Evolutionary conservation across 35 echinoderm and acorn worm genomes (phyloP).

Genomic region (Ophiothrix spiculata): DNA sequence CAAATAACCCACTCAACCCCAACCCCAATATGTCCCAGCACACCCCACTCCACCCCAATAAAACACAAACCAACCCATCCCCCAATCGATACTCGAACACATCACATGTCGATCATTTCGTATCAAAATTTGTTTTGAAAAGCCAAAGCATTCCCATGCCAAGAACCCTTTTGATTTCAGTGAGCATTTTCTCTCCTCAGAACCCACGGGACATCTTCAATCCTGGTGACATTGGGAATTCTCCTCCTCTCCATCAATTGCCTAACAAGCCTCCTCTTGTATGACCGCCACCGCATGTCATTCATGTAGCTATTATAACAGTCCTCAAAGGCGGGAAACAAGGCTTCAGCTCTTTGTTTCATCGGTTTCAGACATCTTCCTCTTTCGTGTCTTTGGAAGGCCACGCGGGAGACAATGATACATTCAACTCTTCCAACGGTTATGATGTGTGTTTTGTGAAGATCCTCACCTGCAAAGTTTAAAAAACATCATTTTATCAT

Average conservation of each 20-base stretch:
- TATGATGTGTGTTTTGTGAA: constrained; percentile 79
- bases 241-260: constrained; percentile 53
- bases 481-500: too few species aligned
- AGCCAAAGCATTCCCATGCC: too few species aligned
- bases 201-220: constrained; percentile 57
- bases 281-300: constrained; percentile 77
- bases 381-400: constrained; percentile 73
- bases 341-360: constrained; percentile 37
- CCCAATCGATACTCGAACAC: too few species aligned
- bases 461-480: constrained; percentile 72
- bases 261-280: constrained; percentile 69
- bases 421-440: constrained; percentile 69
- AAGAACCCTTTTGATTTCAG: too few species aligned
- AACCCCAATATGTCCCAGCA: background rate
- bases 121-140: too few species aligned
- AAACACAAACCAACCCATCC: too few species aligned
- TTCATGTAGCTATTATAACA: constrained; percentile 57
- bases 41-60: too few species aligned
- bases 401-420: constrained; percentile 68
- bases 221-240: constrained; percentile 60
- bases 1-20: background rate
- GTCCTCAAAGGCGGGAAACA: constrained; percentile 70
- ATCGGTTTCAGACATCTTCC: constrained; percentile 64
- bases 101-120: too few species aligned
- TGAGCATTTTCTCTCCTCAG: constrained; percentile 8